Evolutionary conservation across 2,797 vertebrate species (phyloP), one percentile per base, ranked within the genome.

Genomic region (Syngnathus rostellatus): DNA sequence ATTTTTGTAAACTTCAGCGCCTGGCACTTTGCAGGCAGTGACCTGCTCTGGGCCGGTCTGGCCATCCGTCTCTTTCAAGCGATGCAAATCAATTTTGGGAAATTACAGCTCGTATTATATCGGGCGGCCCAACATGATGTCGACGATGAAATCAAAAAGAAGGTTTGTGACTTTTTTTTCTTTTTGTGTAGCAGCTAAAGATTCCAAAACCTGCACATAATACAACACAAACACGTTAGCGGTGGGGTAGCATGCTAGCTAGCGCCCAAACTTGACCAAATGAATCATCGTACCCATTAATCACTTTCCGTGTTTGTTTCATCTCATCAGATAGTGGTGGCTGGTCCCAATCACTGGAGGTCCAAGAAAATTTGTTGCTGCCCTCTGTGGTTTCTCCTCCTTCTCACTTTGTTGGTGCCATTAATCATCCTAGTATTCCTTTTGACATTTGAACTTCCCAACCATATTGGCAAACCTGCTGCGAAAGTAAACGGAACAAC

Each of bases 11-110:
- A 92, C 67, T 98, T 98, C 72, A 97, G 93, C 21, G 96, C 96
- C 62, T 99, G 96, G 96, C 92, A 99, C 6, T 98, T 95, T 75
- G 92, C 93, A 0, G 95, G 96, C 63, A 94, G 94, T 0, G 95
- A 99, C 87, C 86, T 94, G 69, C 89, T 98, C 0, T 99, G 96
- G 96, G 95, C 96, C 0, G 95, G 94, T 0, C 55, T 99, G 66
- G 93, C 93, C 68, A 93, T 95, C 62, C 92, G 94, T 0, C 81
- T 99, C 41, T 92, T 93, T 55, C 83, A 91, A 7, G 79, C 70
- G 70, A 75, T 98, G 73, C 91, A 94, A 23, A 67, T 71, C 0
- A 86, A 88, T 17, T 96, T 97, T 17, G 94, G 95, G 0, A 90
- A 90, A 0, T 68, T 97, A 16, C 89, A 91, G 21, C 87, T 96